Percentiles rank a stretch among this genome's conserved stretches.
These are phyloP conservation scores for Chydorus sphaericus DNA, from an alignment of 2,888 invertebrate species.

Conservation along the genomic window DNA sequence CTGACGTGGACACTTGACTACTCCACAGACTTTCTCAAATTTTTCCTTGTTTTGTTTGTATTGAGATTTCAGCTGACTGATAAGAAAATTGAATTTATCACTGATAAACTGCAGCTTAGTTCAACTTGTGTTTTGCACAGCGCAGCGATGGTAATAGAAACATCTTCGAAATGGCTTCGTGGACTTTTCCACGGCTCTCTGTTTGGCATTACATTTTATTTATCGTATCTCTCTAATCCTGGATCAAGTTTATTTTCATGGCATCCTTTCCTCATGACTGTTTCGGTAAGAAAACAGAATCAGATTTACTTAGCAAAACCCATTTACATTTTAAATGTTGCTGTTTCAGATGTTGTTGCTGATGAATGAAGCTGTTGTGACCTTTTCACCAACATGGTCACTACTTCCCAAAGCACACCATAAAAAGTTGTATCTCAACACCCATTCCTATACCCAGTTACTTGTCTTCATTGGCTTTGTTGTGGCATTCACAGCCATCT, in stretches of 20 bases:
- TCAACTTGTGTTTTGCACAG: too few relatives aligned
- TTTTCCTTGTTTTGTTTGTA: too few relatives aligned
- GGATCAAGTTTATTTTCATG: slow-evolving; percentile 9
- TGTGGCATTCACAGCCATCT: slow-evolving; percentile 6
- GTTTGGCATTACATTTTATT: neutral
- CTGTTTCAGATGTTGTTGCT: slow-evolving; percentile 17
- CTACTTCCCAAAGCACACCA: slow-evolving; percentile 14
- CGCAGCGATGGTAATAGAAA: too few relatives aligned
- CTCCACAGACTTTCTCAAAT: too few relatives aligned
- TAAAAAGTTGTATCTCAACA: slow-evolving; percentile 18
- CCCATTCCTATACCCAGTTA: slow-evolving; percentile 14
- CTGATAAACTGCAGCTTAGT: too few relatives aligned
- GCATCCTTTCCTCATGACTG: slow-evolving; percentile 4
- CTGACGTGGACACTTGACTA: too few relatives aligned
- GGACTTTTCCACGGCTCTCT: neutral
- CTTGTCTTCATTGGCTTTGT: slow-evolving; percentile 17
- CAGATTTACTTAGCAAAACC: neutral
- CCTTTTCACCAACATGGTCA: slow-evolving; percentile 16
- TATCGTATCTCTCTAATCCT: neutral
- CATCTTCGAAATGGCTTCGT: neutral
- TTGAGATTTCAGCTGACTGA: too few relatives aligned
- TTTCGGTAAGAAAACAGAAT: neutral
- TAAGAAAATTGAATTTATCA: too few relatives aligned
- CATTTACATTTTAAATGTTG: neutral
- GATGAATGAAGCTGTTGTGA: slow-evolving; percentile 18